Evolutionary conservation across 1,140 invertebrate species (phyloP), one percentile per base, ranked within the genome.

Genomic region (Cotesia vestalis): DNA sequence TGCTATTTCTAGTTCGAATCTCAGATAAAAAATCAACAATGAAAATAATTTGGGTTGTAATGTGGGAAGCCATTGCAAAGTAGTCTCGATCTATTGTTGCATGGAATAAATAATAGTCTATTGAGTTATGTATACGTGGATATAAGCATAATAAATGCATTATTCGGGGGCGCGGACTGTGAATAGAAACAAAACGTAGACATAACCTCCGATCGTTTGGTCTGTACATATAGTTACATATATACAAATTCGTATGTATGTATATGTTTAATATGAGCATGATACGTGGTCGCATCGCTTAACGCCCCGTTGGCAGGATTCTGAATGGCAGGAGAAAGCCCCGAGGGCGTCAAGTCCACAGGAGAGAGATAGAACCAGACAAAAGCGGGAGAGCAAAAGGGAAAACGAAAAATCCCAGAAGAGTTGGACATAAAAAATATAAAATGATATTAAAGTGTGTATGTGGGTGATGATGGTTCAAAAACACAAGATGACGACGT

Each of bases 241-340:
- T 17, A 64, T 55, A 66, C 46, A 46, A 9, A 46, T 46, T 9
- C 3, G 11, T 46, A 46, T 6, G 11, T 9, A 11, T 6, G 40
- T 46, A 46, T 46, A 46, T 27, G 27, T 27, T 27, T 27, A 27
- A 27, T 27, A 2, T 27, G 27, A 3, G 27, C 27, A 27, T 59
- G 55, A 34, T 51, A 36, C 6, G 59, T n/a, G 4, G 55, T 6
- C 46, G 62, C 34, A 59, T 72, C 62, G 70, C 61, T 66, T 72
- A 59, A 40, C 62, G 70, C 52, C 51, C 52, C n/a, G 70, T 60
- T 66, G n/a, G 27, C 20, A 62, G 46, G 53, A 9, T 11, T 12
- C 36, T 60, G 55, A 36, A 69, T 69, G 38, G 38, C 14, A 34
- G 3, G 68, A 69, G 68, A 73, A 69, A 34, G 53, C 62, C 63